phyloP scores from a whole-genome alignment of 2,888 invertebrate species.

The Euproctis similis region DNA sequence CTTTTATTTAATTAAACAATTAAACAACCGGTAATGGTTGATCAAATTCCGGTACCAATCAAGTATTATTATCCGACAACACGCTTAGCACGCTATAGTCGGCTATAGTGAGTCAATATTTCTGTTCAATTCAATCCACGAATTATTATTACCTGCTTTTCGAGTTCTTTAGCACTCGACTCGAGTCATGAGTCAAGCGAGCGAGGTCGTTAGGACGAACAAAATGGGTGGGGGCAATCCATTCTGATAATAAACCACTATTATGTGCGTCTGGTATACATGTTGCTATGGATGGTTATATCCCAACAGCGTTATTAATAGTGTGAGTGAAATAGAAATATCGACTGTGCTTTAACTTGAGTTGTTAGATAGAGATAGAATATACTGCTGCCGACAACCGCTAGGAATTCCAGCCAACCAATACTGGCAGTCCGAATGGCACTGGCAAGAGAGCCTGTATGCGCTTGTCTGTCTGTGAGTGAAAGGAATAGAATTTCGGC shows the following conservation, averaged over 20 bases:
- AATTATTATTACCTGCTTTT: constrained; percentile 33
- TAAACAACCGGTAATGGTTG: constrained; percentile 2
- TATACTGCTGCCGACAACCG: constrained; percentile 30
- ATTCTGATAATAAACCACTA: constrained; percentile 41
- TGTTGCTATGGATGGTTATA: constrained; percentile 18
- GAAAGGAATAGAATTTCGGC: constrained; percentile 48
- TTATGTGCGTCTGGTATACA: constrained; percentile 21
- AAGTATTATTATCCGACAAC: constrained; percentile 1
- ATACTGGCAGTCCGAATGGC: constrained; percentile 58
- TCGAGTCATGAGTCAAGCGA: constrained; percentile 25
- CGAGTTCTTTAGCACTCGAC: constrained; percentile 24
- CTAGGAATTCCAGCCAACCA: constrained; percentile 54
- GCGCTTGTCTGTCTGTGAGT: constrained; percentile 22
- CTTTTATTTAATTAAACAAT: too few species aligned
- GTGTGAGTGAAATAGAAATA: constrained; percentile 25
- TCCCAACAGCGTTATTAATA: constrained; percentile 16
- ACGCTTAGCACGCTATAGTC: constrained; percentile 7
- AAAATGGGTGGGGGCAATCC: constrained; percentile 33
- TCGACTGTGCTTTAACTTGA: constrained; percentile 4
- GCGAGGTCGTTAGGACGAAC: constrained; percentile 40
- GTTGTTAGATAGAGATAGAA: constrained; percentile 37
- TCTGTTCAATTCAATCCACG: constrained; percentile 13
- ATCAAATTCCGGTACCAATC: constrained; percentile 5
- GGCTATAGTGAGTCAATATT: constrained; percentile 19
- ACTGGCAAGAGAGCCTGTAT: constrained; percentile 38